Evolutionary conservation across 2,113 vertebrate genomes (phyloP).

Genomic region (Hippocampus zosterae): DNA sequence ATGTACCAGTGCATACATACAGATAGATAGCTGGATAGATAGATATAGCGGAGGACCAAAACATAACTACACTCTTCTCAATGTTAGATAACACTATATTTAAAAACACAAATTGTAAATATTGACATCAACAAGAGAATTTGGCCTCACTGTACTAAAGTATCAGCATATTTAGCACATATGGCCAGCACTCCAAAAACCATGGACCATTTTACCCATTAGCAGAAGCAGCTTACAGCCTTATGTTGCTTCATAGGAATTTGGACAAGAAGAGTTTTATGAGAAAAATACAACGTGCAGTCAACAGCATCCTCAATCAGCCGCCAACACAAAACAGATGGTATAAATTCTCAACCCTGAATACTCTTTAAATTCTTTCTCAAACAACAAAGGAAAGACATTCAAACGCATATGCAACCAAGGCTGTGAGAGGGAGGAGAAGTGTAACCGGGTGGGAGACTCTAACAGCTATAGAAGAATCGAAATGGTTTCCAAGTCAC

Average conservation of each 20-base stretch:
- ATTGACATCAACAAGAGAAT: background rate
- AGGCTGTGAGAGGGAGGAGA: background rate
- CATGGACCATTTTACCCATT: background rate
- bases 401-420: background rate
- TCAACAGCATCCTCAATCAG: background rate
- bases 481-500: background rate
- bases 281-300: conserved; percentile 1
- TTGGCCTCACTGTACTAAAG: background rate
- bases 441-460: background rate
- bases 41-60: no score
- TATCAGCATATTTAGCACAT: background rate
- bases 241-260: background rate
- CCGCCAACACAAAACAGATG: conserved; percentile 3
- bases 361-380: conserved; percentile 14
- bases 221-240: background rate
- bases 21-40: no score
- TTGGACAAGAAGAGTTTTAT: conserved; percentile 1
- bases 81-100: no score
- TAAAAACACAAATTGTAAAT: background rate
- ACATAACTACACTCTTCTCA: no score
- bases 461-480: background rate
- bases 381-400: background rate
- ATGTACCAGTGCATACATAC: no score
- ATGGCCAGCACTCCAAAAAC: background rate
- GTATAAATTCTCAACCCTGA: conserved; percentile 6